Base-by-base conservation (phyloP, 2,888 invertebrate genomes). In the Achlya flavicornis region DNA sequence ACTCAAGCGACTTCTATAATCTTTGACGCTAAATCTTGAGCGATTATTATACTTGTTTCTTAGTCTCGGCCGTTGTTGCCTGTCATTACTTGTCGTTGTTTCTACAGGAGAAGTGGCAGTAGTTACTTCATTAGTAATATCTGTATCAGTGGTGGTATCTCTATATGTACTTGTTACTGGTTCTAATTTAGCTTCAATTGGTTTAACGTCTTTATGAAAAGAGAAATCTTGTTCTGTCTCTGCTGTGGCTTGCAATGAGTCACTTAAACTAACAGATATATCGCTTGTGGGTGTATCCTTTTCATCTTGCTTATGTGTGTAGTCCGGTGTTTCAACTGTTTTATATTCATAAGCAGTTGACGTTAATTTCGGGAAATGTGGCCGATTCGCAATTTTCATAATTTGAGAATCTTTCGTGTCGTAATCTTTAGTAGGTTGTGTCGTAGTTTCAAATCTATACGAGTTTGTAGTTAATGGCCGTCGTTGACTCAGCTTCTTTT, bases 1-100 rank as follows among this genome's bases (percentile, higher is more conserved):
- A 74, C 94, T 95, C 61, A 96, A 83, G 67, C 96, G 91, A 73
- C 94, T 96, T 78, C 95, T 95, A 81, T 97, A 97, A 71, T 97
- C 97, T 85, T 97, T 97, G 4, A 97, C 95, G 79, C 96, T 97
- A 83, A 97, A 97, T 70, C 96, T 92, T 1, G 97, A 97, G 62
- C 97, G 90, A 61, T 95, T 96, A 68, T 60, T 60, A 41, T 93
- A 95, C 82, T 95, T 96, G 74, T 90, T 94, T 67, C 92, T 94
- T 46, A 84, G 81, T 80, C 88, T 88, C 11, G 89, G 91, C 62
- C 91, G 82, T 65, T 84, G 86, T 60, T 83, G 70, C 78, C 87
- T 88, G 4, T 80, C 80, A 16, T 81, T 76, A 59, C 79, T 80
- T 63, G 87, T 78, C 8, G 88, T 84, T 14, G 83, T 82, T 66